Conservation (phyloP, 2,113 vertebrate genomes). For the Acrocephalus kingi region DNA sequence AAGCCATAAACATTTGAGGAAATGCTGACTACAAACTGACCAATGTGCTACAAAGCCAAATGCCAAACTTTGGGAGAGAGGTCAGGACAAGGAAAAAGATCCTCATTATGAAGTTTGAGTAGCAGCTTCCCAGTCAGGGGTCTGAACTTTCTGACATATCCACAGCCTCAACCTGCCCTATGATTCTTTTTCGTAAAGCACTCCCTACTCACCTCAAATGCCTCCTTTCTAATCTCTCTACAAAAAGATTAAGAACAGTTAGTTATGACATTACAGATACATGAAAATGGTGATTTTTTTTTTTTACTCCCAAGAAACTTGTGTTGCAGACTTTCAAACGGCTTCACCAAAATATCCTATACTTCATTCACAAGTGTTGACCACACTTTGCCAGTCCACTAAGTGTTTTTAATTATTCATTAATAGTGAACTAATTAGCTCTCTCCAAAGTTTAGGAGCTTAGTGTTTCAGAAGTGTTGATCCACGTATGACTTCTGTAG, state of each 20-base stretch:
- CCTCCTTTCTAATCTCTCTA: not conserved
- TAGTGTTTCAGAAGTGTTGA: not conserved
- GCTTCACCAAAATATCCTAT: not conserved
- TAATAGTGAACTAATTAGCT: not conserved
- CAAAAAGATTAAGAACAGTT: not conserved
- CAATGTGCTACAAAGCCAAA: not conserved
- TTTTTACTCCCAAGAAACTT: not conserved
- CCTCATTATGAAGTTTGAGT: not conserved
- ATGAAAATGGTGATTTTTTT: not conserved
- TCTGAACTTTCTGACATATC: constrained; percentile 23
- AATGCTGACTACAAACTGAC: constrained; percentile 4
- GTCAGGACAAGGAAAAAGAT: constrained; percentile 8
- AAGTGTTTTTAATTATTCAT: not conserved
- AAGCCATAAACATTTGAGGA: not conserved
- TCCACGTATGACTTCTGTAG: not conserved
- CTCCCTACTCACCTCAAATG: not conserved
- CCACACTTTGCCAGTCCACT: not conserved
- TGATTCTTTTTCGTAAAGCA: not conserved
- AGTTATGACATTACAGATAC: not conserved
- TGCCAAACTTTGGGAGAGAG: not conserved
- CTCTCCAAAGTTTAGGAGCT: not conserved
- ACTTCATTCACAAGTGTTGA: not conserved
- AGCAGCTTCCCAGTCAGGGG: not conserved
- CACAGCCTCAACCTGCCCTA: not conserved
- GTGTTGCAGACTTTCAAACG: not conserved